These are phyloP conservation scores for Peucedramus taeniatus DNA, from an alignment of 2,113 vertebrate genomes.

Conservation along the genomic window DNA sequence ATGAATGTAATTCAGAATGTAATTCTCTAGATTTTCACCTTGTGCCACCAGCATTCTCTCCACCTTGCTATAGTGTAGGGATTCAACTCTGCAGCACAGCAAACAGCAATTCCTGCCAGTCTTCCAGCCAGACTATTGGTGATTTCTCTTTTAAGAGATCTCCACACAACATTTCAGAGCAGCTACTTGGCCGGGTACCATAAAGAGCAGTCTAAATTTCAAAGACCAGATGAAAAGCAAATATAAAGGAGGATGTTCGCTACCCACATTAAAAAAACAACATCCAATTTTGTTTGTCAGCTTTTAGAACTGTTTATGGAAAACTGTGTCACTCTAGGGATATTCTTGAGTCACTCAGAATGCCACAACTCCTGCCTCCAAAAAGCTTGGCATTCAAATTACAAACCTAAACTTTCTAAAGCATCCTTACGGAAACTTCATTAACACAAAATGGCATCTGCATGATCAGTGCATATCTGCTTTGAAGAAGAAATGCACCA, in stretches of 20 bases:
- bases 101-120: neutral
- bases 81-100: neutral
- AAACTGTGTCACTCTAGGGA: neutral
- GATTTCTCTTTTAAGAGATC: neutral
- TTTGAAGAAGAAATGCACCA: neutral
- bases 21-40: neutral
- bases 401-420: neutral
- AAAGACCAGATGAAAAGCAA: neutral
- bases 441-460: neutral
- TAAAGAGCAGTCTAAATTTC: neutral
- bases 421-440: neutral
- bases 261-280: neutral
- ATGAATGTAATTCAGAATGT: no score
- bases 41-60: neutral
- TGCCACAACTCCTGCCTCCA: neutral
- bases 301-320: neutral
- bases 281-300: neutral
- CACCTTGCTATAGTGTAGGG: fast-evolving
- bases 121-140: neutral
- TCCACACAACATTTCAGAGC: neutral
- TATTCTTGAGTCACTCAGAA: neutral
- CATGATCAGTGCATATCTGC: neutral
- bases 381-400: neutral
- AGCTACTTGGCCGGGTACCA: neutral
- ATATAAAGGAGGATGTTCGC: neutral